Evolutionary conservation across 2,797 vertebrate species (phyloP).

Genomic region (Coregonus ussuriensis): DNA sequence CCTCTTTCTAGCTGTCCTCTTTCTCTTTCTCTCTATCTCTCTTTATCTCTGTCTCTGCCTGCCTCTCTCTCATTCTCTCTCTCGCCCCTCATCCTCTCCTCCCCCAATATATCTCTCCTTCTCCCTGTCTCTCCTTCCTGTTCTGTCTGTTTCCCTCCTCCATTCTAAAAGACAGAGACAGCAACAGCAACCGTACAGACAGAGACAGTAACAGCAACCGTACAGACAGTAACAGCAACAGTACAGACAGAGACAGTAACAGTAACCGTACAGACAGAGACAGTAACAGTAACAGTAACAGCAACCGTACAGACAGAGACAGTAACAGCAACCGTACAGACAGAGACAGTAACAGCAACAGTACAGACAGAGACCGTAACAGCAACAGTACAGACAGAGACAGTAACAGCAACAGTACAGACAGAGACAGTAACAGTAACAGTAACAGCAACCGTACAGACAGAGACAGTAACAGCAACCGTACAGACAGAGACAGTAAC

Average conservation of each 20-base stretch:
- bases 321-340: too few species aligned
- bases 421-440: too few species aligned
- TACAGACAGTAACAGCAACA: not conserved
- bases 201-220: not conserved
- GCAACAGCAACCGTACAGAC: not conserved
- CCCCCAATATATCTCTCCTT: conserved; percentile 11
- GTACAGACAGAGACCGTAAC: conserved; percentile 1
- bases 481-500: too few species aligned
- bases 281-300: too few species aligned
- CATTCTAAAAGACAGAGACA: not conserved
- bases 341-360: not conserved
- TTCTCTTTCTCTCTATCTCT: not conserved
- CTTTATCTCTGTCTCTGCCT: conserved; percentile 13
- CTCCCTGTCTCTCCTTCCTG: conserved; percentile 11
- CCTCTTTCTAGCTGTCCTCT: not conserved
- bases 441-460: too few species aligned
- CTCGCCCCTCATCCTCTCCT: not conserved
- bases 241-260: not conserved
- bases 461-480: too few species aligned
- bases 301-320: conserved; percentile 5
- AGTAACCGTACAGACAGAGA: conserved; percentile 7
- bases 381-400: too few species aligned
- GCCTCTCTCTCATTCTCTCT: conserved; percentile 3
- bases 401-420: too few species aligned
- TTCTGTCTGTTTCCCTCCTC: conserved; percentile 10